These are phyloP conservation scores for Nematostella vectensis DNA, from an alignment of 92 coral and sea anemone genomes.

Conservation along the genomic window DNA sequence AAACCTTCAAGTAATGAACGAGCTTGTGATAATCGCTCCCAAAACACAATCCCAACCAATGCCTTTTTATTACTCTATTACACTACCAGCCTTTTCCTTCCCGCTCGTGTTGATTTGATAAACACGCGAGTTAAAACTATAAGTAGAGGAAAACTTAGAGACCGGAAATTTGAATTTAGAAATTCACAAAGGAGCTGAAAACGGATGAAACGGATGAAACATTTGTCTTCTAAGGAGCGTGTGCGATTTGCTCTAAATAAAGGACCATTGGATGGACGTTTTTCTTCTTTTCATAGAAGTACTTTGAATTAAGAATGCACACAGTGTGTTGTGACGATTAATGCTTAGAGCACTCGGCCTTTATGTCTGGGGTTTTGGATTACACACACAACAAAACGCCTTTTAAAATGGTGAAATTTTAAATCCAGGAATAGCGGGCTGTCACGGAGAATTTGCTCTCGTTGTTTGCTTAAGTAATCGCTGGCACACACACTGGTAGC, in stretches of 20 bases:
- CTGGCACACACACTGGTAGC: conserved; percentile 2
- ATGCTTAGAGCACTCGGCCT: not conserved
- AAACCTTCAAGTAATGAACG: conserved; percentile 9
- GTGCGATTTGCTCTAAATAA: too few relatives aligned
- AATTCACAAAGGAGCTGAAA: not conserved
- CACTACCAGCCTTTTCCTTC: not conserved
- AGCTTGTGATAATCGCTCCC: conserved; percentile 14
- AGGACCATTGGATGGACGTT: not conserved
- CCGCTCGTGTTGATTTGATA: not conserved
- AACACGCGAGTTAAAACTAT: not conserved
- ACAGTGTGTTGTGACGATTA: not conserved
- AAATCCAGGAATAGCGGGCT: not conserved
- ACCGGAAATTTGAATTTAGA: not conserved
- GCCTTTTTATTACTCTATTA: not conserved
- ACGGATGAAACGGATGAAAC: not conserved
- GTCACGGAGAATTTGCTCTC: not conserved
- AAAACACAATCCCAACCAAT: not conserved
- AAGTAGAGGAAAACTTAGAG: conserved; percentile 5
- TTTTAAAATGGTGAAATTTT: not conserved
- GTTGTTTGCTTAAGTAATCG: conserved; percentile 5
- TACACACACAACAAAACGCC: conserved; percentile 3
- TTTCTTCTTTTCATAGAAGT: conserved; percentile 2
- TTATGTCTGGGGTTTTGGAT: too few relatives aligned
- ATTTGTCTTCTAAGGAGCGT: too few relatives aligned
- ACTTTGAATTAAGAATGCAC: not conserved